Evolutionary conservation across 2,113 vertebrate species (phyloP).

Genomic region (Ahaetulla prasina): DNA sequence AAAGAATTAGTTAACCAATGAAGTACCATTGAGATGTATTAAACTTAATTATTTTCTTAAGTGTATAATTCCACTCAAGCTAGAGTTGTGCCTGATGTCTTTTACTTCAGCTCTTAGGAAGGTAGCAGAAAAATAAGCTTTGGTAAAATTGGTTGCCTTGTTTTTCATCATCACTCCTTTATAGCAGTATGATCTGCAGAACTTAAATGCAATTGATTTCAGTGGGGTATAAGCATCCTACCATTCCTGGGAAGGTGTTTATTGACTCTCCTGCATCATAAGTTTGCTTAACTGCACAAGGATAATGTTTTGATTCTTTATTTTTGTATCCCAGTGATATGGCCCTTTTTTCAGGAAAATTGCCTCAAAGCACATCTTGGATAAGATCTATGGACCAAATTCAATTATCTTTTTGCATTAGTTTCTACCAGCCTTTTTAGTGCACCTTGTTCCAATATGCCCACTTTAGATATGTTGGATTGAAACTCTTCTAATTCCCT

Average conservation of each 20-base stretch:
- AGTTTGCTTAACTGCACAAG: background rate
- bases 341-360: slow-evolving; percentile 9
- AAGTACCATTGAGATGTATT: background rate
- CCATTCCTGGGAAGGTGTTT: rapidly evolving
- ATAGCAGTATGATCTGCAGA: background rate
- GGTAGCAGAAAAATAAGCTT: background rate
- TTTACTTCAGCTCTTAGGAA: background rate
- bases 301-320: background rate
- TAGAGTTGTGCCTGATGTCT: background rate
- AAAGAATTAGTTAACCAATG: background rate
- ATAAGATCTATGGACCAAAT: background rate
- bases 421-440: background rate
- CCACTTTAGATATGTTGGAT: background rate
- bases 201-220: background rate
- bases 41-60: background rate
- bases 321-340: background rate
- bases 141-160: background rate
- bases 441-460: background rate
- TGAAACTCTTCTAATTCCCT: background rate
- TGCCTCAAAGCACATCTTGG: background rate
- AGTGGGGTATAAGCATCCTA: background rate
- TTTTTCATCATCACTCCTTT: background rate
- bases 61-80: background rate
- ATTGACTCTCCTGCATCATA: background rate
- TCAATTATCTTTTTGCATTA: background rate